Conservation (phyloP, 1,140 invertebrate genomes). For the Listronotus oregonensis region DNA sequence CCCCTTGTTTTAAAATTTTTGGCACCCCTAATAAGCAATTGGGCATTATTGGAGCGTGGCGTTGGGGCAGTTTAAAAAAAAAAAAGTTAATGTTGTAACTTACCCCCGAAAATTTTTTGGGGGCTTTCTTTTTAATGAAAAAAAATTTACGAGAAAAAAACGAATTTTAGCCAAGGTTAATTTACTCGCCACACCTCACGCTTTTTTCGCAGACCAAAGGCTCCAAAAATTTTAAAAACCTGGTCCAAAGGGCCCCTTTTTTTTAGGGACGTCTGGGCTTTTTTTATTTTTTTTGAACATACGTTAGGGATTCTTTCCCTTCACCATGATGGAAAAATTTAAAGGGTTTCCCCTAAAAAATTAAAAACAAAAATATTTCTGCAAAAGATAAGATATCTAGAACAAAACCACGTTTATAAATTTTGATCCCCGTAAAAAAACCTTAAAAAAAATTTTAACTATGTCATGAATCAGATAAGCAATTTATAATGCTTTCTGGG, state of each 20-base stretch:
- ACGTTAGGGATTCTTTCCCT: slow-evolving; percentile 92
- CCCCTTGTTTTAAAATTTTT: slow-evolving; percentile 41
- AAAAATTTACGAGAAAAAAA: slow-evolving; percentile 97
- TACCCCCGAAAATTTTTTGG: slow-evolving; percentile 98
- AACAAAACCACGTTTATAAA: too few species aligned
- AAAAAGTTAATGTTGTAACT: slow-evolving; percentile 26
- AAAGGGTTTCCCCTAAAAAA: slow-evolving; percentile 6
- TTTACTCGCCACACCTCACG: slow-evolving; percentile 99
- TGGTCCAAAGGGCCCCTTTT: slow-evolving; percentile 99
- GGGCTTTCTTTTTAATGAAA: slow-evolving; percentile 97
- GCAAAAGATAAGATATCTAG: too few species aligned
- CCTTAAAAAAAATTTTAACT: slow-evolving; percentile 41
- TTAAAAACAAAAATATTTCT: too few species aligned
- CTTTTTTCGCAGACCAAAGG: slow-evolving; percentile 99
- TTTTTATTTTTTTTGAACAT: slow-evolving; percentile 96
- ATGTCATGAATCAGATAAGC: slow-evolving; percentile 53
- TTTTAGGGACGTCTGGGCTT: slow-evolving; percentile 99
- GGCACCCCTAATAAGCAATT: slow-evolving; percentile 47
- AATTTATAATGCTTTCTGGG: slow-evolving; percentile 47
- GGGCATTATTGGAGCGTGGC: slow-evolving; percentile 43
- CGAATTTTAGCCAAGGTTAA: slow-evolving; percentile 98
- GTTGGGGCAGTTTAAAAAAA: slow-evolving; percentile 38
- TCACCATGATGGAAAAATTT: slow-evolving; percentile 73
- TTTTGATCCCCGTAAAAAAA: too few species aligned
- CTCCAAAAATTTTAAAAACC: slow-evolving; percentile 98